Conservation (phyloP, 1,140 invertebrate genomes). For the Drosophila rufa region DNA sequence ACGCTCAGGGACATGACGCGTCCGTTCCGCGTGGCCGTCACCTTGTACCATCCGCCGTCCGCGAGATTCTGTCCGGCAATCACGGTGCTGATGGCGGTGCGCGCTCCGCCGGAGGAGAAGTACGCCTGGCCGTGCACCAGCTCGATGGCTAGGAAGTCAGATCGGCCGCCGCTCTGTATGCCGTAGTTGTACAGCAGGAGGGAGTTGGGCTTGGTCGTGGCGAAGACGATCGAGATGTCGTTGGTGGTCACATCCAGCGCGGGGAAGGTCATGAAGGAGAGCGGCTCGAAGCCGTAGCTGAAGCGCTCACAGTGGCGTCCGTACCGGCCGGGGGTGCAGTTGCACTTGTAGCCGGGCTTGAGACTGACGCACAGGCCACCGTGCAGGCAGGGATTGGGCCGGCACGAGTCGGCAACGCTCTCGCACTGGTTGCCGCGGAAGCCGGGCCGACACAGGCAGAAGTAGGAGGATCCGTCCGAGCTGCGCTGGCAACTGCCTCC, state of each 20-base stretch:
- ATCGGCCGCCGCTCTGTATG: conserved; percentile 92
- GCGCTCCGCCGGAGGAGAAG: conserved; percentile 95
- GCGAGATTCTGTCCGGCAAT: conserved; percentile 90
- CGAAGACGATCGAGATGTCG: conserved; percentile 95
- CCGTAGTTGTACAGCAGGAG: conserved; percentile 96
- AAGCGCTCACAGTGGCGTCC: conserved; percentile 95
- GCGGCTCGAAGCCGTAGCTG: conserved; percentile 94
- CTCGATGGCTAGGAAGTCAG: conserved; percentile 96
- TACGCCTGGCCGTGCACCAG: conserved; percentile 92
- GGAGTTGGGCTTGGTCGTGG: conserved; percentile 94
- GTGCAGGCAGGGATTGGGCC: conserved; percentile 95
- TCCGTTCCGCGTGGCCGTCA: conserved; percentile 95
- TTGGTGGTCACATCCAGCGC: conserved; percentile 94
- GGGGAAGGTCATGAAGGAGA: conserved; percentile 95
- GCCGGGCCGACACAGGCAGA: conserved; percentile 95
- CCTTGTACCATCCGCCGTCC: conserved; percentile 95
- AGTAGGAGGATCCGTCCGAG: conserved; percentile 93
- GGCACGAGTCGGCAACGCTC: conserved; percentile 93
- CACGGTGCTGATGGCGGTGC: conserved; percentile 93
- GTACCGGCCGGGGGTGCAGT: conserved; percentile 94
- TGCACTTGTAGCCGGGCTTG: conserved; percentile 94
- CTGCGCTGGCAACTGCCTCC: conserved; percentile 95
- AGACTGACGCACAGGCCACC: conserved; percentile 93
- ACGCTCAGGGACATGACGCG: conserved; percentile 94
- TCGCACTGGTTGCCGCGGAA: conserved; percentile 96